Conservation (phyloP, 2,113 vertebrate species). For the Sinocyclocheilus anshuiensis region DNA sequence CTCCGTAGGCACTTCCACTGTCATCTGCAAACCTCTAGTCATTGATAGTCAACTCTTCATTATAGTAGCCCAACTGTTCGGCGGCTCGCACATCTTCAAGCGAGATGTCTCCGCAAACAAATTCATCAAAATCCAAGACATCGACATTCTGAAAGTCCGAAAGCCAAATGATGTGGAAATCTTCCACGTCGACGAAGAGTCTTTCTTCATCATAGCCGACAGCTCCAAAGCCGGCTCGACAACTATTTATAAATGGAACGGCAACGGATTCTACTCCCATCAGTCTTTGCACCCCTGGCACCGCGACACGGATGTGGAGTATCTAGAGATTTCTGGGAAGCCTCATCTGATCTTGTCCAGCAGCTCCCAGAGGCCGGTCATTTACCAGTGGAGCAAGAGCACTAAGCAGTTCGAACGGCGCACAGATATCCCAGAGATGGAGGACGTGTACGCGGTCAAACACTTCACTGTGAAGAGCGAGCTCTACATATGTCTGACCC, state of each 20-base stretch:
- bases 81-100: slow-evolving; percentile 98
- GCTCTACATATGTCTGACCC: slow-evolving; percentile 94
- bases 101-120: slow-evolving; percentile 92
- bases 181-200: slow-evolving; percentile 90
- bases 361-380: slow-evolving; percentile 94
- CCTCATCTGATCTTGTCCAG: slow-evolving; percentile 95
- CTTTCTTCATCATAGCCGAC: slow-evolving; percentile 95
- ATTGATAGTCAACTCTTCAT: slow-evolving; percentile 93
- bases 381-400: slow-evolving; percentile 96
- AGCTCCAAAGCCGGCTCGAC: slow-evolving; percentile 98
- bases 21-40: slow-evolving; percentile 96
- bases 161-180: slow-evolving; percentile 98
- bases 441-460: slow-evolving; percentile 95
- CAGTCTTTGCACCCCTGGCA: slow-evolving; percentile 97
- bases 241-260: slow-evolving; percentile 98
- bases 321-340: slow-evolving; percentile 91
- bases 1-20: slow-evolving; percentile 89
- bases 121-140: slow-evolving; percentile 99
- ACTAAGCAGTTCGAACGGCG: slow-evolving; percentile 88
- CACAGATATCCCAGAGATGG: slow-evolving; percentile 97
- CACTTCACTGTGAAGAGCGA: slow-evolving; percentile 92
- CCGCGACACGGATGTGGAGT: slow-evolving; percentile 96
- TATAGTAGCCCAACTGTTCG: slow-evolving; percentile 95
- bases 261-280: slow-evolving; percentile 98
- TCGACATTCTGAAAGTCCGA: slow-evolving; percentile 97